A percentile compares a stretch with the other conserved stretches of the same genome.
Evolutionary conservation across 2,797 vertebrate species (phyloP).

Genomic region (Spatula versicolor): DNA sequence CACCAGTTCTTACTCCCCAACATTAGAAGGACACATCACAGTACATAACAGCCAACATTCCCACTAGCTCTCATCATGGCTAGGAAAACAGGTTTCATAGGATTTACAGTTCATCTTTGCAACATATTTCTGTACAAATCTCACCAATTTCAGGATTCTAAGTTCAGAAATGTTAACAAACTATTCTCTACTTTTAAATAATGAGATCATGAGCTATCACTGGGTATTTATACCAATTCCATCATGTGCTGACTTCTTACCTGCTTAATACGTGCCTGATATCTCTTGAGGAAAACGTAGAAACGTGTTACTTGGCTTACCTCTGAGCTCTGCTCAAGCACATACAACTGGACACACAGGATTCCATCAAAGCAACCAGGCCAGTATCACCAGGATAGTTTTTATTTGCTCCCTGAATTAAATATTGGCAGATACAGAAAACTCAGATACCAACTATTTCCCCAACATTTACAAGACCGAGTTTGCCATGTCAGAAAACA

Average conservation of each 20-base stretch:
- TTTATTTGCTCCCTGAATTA: constrained; percentile 78
- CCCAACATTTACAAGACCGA: constrained; percentile 63
- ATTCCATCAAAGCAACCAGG: background rate
- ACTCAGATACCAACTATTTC: constrained; percentile 43
- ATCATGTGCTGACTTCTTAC: background rate
- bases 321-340: background rate
- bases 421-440: constrained; percentile 71
- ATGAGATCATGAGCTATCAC: background rate
- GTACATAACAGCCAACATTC: background rate
- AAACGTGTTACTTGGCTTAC: background rate
- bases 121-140: background rate
- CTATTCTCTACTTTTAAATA: background rate
- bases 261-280: background rate
- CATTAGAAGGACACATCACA: background rate
- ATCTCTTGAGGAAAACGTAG: background rate
- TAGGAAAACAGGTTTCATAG: background rate
- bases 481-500: constrained; percentile 51
- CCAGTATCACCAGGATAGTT: constrained; percentile 52
- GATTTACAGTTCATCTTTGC: background rate
- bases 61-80: background rate
- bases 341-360: background rate
- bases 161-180: background rate
- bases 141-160: background rate
- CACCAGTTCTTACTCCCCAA: background rate
- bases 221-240: background rate